Percentiles rank a stretch among this genome's conserved stretches.
Evolutionary conservation across 2,113 vertebrate species (phyloP).

Genomic region (Trematocara nigrifrons): DNA sequence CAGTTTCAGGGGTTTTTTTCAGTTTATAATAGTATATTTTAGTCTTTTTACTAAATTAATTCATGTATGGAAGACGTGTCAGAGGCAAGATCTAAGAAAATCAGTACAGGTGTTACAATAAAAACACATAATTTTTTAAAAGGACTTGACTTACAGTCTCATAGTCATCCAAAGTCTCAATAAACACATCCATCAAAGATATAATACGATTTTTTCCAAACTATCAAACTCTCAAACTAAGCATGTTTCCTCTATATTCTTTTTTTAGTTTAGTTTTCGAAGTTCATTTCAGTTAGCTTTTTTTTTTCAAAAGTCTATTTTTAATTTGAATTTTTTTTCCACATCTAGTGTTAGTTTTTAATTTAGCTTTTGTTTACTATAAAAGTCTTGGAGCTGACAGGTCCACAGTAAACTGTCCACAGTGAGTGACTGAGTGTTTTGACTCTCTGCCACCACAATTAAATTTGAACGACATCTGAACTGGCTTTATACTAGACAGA

Average conservation of each 20-base stretch:
- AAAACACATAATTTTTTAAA: not conserved
- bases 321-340: not conserved
- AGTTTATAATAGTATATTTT: not conserved
- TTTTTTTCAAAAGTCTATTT: not conserved
- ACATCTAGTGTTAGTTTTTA: not conserved
- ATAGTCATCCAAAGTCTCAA: not conserved
- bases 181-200: not conserved
- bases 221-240: not conserved
- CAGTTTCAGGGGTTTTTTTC: accelerated
- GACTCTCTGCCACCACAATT: not conserved
- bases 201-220: not conserved
- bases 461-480: not conserved
- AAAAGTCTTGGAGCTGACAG: not conserved
- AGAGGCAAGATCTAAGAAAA: not conserved
- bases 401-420: not conserved
- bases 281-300: not conserved
- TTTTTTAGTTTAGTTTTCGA: not conserved
- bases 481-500: not conserved
- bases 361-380: not conserved
- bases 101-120: not conserved
- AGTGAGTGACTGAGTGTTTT: not conserved
- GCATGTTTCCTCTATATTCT: not conserved
- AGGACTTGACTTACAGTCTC: not conserved
- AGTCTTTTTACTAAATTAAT: not conserved
- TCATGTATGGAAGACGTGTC: not conserved